phyloP scores from a whole-genome alignment of 2,113 vertebrate species.

The Platichthys flesus region DNA sequence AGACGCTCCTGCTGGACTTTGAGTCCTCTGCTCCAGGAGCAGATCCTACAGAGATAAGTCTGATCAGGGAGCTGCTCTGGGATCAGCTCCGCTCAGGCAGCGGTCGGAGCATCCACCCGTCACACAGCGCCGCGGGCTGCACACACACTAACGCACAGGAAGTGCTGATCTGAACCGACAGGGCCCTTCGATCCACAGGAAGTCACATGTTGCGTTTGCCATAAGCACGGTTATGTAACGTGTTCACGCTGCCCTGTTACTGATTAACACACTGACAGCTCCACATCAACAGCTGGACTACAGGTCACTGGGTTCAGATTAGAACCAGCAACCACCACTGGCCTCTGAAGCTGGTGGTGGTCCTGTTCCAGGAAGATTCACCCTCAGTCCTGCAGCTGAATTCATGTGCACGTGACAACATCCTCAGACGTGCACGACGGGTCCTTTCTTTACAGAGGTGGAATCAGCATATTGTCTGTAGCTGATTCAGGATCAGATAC shows the following conservation, averaged over 20 bases:
- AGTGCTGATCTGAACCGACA: conserved; percentile 41
- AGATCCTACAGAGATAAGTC: conserved; percentile 35
- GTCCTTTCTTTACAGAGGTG: no score
- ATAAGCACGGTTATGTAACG: conserved; percentile 36
- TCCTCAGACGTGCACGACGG: no score
- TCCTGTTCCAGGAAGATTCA: no score
- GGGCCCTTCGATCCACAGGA: conserved; percentile 36
- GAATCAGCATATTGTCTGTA: no score
- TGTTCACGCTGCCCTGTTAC: conserved; percentile 4
- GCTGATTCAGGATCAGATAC: no score
- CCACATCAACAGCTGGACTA: not conserved
- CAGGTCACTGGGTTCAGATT: no score
- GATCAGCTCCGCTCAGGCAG: not conserved
- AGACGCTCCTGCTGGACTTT: not conserved
- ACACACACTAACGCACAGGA: conserved; percentile 2
- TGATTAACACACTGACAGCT: conserved; percentile 21
- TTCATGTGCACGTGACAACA: no score
- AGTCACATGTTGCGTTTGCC: conserved; percentile 37
- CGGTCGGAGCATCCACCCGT: conserved; percentile 31
- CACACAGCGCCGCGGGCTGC: not conserved
- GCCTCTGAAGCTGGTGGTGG: no score
- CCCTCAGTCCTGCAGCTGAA: no score
- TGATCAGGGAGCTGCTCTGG: conserved; percentile 36
- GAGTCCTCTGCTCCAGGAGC: not conserved
- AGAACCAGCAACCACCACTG: no score